Percentiles rank a stretch among this genome's conserved stretches.
These are phyloP conservation scores for Myiotriccus ornatus DNA, from an alignment of 2,797 vertebrate genomes.

Conservation along the genomic window DNA sequence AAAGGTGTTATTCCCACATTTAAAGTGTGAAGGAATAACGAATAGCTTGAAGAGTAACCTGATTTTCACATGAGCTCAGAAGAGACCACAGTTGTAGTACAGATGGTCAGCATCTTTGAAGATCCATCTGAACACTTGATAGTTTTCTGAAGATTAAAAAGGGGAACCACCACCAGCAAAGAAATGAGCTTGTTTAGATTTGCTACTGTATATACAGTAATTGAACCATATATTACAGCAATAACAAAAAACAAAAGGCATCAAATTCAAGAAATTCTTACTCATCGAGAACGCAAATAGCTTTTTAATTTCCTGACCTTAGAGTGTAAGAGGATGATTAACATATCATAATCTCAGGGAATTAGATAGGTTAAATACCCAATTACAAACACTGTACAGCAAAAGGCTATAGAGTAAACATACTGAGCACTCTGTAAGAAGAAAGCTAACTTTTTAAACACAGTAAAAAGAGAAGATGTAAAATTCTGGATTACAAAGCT, in stretches of 20 bases:
- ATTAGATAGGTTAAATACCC: slow-evolving; percentile 52
- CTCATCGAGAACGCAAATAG: neutral
- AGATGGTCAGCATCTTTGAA: neutral
- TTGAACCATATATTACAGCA: neutral
- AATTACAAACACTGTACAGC: neutral
- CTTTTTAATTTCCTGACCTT: slow-evolving; percentile 54
- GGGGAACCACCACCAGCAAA: neutral
- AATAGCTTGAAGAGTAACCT: neutral
- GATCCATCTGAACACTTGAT: neutral
- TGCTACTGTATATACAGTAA: slow-evolving; percentile 5
- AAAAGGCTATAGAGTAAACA: neutral
- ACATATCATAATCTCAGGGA: slow-evolving; percentile 29
- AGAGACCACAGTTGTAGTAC: neutral
- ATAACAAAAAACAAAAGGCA: neutral
- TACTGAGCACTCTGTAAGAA: neutral
- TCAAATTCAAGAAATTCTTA: slow-evolving; percentile 25
- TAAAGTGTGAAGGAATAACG: neutral
- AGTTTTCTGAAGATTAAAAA: neutral
- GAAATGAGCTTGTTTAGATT: slow-evolving; percentile 22
- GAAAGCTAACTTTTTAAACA: neutral
- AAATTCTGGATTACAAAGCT: neutral
- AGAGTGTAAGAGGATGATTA: slow-evolving; percentile 22
- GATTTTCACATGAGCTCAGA: neutral
- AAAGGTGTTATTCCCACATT: neutral
- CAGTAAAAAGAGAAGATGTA: neutral